Percentiles rank a stretch among this genome's conserved stretches.
These are phyloP conservation scores for Campoplex capitator DNA, from an alignment of 2,888 invertebrate genomes.

Conservation along the genomic window DNA sequence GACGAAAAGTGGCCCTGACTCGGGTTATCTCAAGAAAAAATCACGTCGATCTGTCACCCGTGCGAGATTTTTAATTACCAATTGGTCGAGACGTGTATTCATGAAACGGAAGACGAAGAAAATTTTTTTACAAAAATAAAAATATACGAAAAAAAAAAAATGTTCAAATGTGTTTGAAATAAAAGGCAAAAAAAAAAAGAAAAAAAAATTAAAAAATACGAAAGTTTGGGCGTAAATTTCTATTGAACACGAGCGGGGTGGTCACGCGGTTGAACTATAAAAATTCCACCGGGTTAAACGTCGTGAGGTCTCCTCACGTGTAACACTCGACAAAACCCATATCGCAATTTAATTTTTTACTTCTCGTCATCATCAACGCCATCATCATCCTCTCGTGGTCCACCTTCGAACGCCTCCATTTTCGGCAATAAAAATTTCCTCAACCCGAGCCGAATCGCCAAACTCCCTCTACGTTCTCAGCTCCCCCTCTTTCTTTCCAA, in stretches of 20 bases:
- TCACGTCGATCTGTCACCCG: constrained; percentile 66
- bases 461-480: constrained; percentile 55
- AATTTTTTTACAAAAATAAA: background rate
- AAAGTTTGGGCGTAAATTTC: constrained; percentile 16
- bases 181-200: background rate
- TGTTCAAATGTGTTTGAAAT: background rate
- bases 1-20: constrained; percentile 54
- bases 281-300: constrained; percentile 65
- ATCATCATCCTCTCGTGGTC: constrained; percentile 26
- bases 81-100: constrained; percentile 25
- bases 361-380: constrained; percentile 45
- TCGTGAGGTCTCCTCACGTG: constrained; percentile 19
- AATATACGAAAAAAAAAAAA: background rate
- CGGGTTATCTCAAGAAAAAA: constrained; percentile 55
- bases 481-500: background rate
- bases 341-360: constrained; percentile 58
- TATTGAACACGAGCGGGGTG: constrained; percentile 54
- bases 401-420: constrained; percentile 32
- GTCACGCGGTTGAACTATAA: constrained; percentile 62
- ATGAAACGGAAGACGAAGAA: constrained; percentile 46
- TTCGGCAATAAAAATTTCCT: constrained; percentile 81
- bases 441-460: constrained; percentile 75
- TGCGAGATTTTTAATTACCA: constrained; percentile 70
- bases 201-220: background rate
- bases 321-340: constrained; percentile 1